Evolutionary conservation across 1,140 invertebrate species (phyloP).

Genomic region (Mya arenaria): DNA sequence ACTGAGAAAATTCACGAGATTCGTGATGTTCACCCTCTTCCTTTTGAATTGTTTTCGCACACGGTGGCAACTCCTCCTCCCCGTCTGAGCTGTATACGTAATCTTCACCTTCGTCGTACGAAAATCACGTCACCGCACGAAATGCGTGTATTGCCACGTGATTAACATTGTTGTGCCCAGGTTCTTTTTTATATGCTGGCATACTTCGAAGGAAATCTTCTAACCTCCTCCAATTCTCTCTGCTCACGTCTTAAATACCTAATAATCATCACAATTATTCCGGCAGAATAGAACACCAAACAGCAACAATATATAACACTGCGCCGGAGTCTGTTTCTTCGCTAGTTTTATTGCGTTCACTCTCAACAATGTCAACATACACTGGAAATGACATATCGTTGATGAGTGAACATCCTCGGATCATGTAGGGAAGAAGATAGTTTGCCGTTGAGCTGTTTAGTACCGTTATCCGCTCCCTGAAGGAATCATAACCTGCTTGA

Average conservation of each 20-base stretch:
- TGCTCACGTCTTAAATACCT: slow-evolving; percentile 75
- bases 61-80: slow-evolving; percentile 6
- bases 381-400: slow-evolving; percentile 39
- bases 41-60: slow-evolving; percentile 49
- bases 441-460: not conserved
- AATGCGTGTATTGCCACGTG: slow-evolving; percentile 74
- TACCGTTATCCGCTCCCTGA: not conserved
- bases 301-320: slow-evolving; percentile 76
- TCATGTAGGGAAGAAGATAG: not conserved
- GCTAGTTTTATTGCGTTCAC: not conserved
- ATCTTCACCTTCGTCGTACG: slow-evolving; percentile 40
- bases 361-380: slow-evolving; percentile 31
- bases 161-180: slow-evolving; percentile 73
- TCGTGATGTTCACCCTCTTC: slow-evolving; percentile 20
- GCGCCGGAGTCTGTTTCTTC: slow-evolving; percentile 62
- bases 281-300: slow-evolving; percentile 77
- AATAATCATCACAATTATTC: slow-evolving; percentile 77
- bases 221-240: slow-evolving; percentile 76
- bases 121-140: slow-evolving; percentile 70
- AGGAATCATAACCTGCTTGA: slow-evolving; percentile 7
- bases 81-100: slow-evolving; percentile 17
- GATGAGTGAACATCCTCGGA: slow-evolving; percentile 28
- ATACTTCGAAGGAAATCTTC: slow-evolving; percentile 77
- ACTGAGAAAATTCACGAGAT: too few species aligned
- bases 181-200: slow-evolving; percentile 69